A percentile compares a stretch with the other conserved stretches of the same genome.
Conservation (phyloP, 2,113 vertebrate genomes). For the Crotophaga sulcirostris region DNA sequence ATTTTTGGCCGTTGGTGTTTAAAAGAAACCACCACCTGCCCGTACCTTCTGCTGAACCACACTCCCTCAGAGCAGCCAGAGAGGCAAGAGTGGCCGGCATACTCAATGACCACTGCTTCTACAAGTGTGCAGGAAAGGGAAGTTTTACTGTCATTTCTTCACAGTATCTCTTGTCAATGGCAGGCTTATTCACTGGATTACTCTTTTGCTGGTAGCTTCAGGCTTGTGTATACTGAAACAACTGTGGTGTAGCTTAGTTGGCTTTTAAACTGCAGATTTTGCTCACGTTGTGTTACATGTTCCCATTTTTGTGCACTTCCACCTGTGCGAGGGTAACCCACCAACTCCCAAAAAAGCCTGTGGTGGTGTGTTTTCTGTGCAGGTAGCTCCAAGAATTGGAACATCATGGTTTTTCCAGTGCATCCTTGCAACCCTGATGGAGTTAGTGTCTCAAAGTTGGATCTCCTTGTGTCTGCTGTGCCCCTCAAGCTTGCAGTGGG, state of each 20-base stretch:
- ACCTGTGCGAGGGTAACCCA: neutral
- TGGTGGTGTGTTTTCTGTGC: accelerated
- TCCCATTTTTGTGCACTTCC: no score
- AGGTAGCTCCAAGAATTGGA: neutral
- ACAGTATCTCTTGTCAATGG: neutral
- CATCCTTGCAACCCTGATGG: neutral
- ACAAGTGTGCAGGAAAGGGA: neutral
- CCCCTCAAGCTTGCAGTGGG: accelerated
- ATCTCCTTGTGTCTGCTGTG: neutral
- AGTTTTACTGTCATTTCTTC: neutral
- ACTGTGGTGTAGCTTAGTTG: neutral
- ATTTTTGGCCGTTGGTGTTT: neutral
- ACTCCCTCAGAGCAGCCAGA: neutral
- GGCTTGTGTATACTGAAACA: neutral
- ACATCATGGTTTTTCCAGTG: neutral
- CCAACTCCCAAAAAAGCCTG: no score
- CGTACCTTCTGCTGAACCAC: neutral
- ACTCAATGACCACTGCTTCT: neutral
- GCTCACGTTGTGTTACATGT: neutral
- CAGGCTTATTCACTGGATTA: neutral
- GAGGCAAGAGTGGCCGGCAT: accelerated
- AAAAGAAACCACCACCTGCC: neutral
- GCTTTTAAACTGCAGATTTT: neutral
- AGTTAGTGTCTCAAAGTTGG: neutral
- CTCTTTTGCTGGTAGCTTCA: neutral